Evolutionary conservation across 2,113 vertebrate genomes (phyloP).

Genomic region (Carlito syrichta): DNA sequence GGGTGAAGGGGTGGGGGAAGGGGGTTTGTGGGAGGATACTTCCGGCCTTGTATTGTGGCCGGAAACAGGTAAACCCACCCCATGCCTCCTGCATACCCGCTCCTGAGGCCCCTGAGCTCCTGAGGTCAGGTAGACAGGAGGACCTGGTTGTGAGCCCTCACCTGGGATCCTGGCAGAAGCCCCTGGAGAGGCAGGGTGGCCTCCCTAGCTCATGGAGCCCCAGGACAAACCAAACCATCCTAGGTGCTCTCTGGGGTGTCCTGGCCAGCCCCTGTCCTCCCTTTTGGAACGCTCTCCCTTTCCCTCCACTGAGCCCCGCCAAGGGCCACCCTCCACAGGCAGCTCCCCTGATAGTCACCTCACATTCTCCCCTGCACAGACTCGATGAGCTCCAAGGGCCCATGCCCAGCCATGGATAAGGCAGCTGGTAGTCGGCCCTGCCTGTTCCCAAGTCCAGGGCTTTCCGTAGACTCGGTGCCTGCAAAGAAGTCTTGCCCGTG

Average conservation of each 20-base stretch:
- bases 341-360: neutral
- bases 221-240: neutral
- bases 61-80: constrained; percentile 25
- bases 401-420: rapidly evolving
- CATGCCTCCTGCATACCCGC: neutral
- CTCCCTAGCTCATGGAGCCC: neutral
- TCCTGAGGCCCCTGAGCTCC: neutral
- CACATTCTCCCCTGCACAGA: neutral
- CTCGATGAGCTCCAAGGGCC: neutral
- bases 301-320: neutral
- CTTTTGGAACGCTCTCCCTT: neutral
- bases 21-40: neutral
- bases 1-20: too few relatives aligned
- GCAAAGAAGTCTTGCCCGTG: neutral
- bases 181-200: neutral
- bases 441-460: neutral
- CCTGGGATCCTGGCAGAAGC: neutral
- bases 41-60: neutral
- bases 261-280: neutral
- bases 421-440: neutral
- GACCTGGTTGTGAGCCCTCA: neutral
- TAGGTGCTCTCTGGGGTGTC: neutral
- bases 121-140: neutral
- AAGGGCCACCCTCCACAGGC: neutral
- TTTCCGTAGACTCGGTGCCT: neutral